A percentile compares a stretch with the other conserved stretches of the same genome.
Evolutionary conservation across 2,797 vertebrate species (phyloP).

Genomic region (Tinamus major): DNA sequence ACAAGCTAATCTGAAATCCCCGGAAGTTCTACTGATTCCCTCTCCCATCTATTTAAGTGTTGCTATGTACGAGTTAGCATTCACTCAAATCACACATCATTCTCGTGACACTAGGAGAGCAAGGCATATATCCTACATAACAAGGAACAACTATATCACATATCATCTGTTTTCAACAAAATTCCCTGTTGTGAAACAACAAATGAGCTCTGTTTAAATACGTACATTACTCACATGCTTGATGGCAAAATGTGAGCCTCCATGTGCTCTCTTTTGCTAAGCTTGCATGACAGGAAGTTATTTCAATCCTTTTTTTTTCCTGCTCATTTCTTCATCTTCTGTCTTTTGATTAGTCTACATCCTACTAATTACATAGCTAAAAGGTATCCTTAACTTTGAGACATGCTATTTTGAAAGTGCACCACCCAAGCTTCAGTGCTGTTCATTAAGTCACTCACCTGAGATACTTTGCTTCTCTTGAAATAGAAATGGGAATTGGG

Average conservation of each 20-base stretch:
- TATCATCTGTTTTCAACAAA: not conserved
- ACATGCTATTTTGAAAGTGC: not conserved
- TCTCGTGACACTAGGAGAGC: not conserved
- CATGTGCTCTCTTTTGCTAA: not conserved
- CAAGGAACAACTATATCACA: not conserved
- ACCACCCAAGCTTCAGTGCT: not conserved
- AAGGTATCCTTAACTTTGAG: not conserved
- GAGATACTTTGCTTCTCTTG: not conserved
- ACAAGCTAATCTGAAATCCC: not conserved
- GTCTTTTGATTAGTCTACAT: not conserved
- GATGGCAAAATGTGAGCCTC: not conserved
- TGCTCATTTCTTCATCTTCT: slow-evolving; percentile 3
- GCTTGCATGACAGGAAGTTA: not conserved
- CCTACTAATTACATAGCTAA: not conserved
- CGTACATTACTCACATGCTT: not conserved
- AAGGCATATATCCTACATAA: not conserved
- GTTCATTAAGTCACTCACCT: not conserved
- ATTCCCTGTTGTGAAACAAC: not conserved
- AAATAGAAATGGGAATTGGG: not conserved
- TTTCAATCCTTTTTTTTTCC: not conserved
- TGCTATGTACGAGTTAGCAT: not conserved
- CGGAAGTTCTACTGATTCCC: not conserved
- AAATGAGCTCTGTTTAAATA: not conserved
- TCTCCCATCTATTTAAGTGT: not conserved
- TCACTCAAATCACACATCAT: not conserved